These are phyloP conservation scores for Ceyx margarethae DNA, from an alignment of 2,113 vertebrate genomes.

Conservation along the genomic window DNA sequence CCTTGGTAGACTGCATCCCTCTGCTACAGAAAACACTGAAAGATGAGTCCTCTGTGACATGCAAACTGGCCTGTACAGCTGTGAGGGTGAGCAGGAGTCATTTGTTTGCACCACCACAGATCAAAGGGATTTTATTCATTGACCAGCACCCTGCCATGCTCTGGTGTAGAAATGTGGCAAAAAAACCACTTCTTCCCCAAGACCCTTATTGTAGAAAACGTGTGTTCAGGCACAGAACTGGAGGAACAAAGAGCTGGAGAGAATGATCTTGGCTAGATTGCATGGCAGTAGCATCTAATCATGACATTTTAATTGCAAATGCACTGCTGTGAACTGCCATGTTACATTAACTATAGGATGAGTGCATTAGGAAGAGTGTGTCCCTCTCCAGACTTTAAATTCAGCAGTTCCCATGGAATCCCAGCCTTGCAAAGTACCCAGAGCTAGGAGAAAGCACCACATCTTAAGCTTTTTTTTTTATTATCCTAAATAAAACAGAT, in stretches of 20 bases:
- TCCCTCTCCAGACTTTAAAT: neutral
- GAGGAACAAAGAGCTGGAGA: neutral
- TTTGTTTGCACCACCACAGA: neutral
- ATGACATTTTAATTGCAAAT: neutral
- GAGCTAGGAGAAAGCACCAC: no score
- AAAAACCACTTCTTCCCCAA: rapidly evolving
- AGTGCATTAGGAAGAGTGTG: neutral
- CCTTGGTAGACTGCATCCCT: conserved; percentile 87
- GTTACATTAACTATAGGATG: neutral
- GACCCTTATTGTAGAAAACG: neutral
- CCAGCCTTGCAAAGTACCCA: neutral
- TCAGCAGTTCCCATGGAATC: neutral
- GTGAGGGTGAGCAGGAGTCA: conserved; percentile 82
- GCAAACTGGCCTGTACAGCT: conserved; percentile 92
- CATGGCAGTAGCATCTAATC: neutral
- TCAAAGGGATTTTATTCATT: neutral
- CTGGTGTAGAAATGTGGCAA: neutral
- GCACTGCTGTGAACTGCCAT: neutral
- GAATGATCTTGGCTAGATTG: neutral
- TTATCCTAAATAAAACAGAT: neutral
- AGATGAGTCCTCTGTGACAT: conserved; percentile 95
- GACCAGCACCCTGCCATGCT: neutral
- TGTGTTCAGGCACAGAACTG: neutral
- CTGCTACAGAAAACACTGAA: conserved; percentile 85
- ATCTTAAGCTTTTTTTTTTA: neutral